Evolutionary conservation across 1,140 invertebrate genomes (phyloP).

Genomic region (Macrostomum lignano): DNA sequence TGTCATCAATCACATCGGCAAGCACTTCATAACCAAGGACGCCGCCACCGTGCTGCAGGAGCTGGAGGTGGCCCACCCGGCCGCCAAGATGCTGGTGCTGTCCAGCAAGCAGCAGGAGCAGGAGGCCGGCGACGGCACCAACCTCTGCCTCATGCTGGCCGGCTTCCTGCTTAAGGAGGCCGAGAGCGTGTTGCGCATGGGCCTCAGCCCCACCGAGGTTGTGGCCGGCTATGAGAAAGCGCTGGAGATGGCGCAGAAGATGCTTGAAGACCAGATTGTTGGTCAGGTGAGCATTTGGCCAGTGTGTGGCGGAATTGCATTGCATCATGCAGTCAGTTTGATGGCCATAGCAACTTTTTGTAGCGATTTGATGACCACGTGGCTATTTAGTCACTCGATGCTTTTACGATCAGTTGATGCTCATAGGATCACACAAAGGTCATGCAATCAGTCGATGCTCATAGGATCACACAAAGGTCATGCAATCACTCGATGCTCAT

Average conservation of each 20-base stretch:
- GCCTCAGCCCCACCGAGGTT: constrained; percentile 74
- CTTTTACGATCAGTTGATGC: too few species aligned
- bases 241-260: constrained; percentile 54
- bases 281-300: too few species aligned
- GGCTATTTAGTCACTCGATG: too few species aligned
- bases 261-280: constrained; percentile 42
- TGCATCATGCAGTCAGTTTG: too few species aligned
- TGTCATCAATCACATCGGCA: constrained; percentile 93
- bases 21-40: constrained; percentile 93
- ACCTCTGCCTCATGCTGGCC: constrained; percentile 78
- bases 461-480: too few species aligned
- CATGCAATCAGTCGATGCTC: too few species aligned
- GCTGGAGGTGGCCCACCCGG: constrained; percentile 85
- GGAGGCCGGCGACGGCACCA: constrained; percentile 93
- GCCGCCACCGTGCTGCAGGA: constrained; percentile 86
- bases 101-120: constrained; percentile 91
- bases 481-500: too few species aligned
- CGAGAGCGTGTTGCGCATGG: constrained; percentile 56
- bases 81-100: constrained; percentile 78
- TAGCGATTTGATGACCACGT: too few species aligned
- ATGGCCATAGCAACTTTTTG: too few species aligned
- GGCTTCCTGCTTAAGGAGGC: constrained; percentile 66
- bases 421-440: too few species aligned
- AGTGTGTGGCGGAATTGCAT: too few species aligned
- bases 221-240: constrained; percentile 75